A percentile compares a stretch with the other conserved stretches of the same genome.
phyloP scores from a whole-genome alignment of 1,140 invertebrate genomes.

The Arctopsyche grandis region DNA sequence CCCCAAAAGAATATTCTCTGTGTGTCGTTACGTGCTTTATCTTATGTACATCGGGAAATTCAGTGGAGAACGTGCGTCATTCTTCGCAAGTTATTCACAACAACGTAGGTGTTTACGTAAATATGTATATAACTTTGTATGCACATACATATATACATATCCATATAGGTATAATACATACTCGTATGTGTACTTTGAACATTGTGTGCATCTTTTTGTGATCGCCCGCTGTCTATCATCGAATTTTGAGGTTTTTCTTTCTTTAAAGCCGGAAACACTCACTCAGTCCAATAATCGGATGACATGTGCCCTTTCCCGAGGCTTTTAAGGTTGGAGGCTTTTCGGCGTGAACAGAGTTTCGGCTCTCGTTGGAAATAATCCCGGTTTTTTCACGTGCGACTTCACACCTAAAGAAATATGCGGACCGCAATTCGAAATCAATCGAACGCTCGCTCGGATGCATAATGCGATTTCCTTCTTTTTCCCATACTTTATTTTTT shows the following conservation, averaged over 20 bases:
- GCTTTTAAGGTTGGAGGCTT: not conserved
- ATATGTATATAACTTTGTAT: too few species aligned
- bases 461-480: not conserved
- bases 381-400: constrained; percentile 10
- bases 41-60: too few species aligned
- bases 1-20: too few species aligned
- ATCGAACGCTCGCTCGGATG: not conserved
- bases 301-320: not conserved
- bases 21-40: too few species aligned
- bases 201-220: not conserved
- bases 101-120: too few species aligned
- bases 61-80: too few species aligned
- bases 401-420: constrained; percentile 8
- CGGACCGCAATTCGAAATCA: constrained; percentile 2
- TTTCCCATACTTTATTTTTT: not conserved
- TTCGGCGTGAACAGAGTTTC: not conserved
- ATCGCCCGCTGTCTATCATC: not conserved
- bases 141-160: too few species aligned
- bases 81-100: too few species aligned
- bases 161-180: too few species aligned
- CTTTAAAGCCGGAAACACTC: not conserved
- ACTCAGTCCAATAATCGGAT: constrained; percentile 17
- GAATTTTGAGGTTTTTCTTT: not conserved
- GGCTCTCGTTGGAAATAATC: constrained; percentile 15
- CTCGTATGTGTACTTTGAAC: too few species aligned